phyloP scores from a whole-genome alignment of 2,888 invertebrate species.

The Eupithecia pulchellata region DNA sequence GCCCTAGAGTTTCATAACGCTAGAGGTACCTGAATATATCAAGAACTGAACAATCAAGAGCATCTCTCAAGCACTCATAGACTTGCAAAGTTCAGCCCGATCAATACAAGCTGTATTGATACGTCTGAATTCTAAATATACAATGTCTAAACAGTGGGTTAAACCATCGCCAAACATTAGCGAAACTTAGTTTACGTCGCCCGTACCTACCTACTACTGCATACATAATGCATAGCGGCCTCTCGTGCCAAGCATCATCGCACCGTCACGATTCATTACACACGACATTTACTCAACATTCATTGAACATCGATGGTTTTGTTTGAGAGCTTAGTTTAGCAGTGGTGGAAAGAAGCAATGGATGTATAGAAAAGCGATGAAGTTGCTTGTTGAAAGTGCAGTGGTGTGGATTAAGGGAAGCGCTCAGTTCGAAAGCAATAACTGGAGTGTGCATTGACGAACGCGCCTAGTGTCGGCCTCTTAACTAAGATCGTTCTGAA shows the following conservation, averaged over 20 bases:
- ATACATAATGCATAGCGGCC: slow-evolving; percentile 46
- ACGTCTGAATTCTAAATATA: slow-evolving; percentile 36
- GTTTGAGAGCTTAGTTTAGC: neutral
- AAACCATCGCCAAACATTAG: slow-evolving; percentile 43
- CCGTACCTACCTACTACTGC: slow-evolving; percentile 38
- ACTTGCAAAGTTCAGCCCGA: slow-evolving; percentile 30
- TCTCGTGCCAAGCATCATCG: slow-evolving; percentile 34
- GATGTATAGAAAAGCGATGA: neutral
- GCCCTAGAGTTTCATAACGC: neutral
- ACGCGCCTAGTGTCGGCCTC: slow-evolving; percentile 73
- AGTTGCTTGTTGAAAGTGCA: neutral
- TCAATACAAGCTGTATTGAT: slow-evolving; percentile 34
- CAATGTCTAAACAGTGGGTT: slow-evolving; percentile 43
- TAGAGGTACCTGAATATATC: neutral
- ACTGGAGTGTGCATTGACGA: slow-evolving; percentile 78
- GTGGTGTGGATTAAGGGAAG: slow-evolving; percentile 31
- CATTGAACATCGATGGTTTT: slow-evolving; percentile 29
- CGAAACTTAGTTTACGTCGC: slow-evolving; percentile 42
- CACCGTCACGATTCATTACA: slow-evolving; percentile 41
- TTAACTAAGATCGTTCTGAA: slow-evolving; percentile 75
- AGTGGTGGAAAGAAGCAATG: slow-evolving; percentile 20
- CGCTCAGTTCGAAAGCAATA: slow-evolving; percentile 54
- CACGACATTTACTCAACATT: slow-evolving; percentile 19
- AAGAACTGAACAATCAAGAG: slow-evolving; percentile 20
- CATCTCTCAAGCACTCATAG: slow-evolving; percentile 8